Evolutionary conservation across 2,113 vertebrate species (phyloP), one percentile per base, ranked within the genome.

Genomic region (Aegypius monachus): DNA sequence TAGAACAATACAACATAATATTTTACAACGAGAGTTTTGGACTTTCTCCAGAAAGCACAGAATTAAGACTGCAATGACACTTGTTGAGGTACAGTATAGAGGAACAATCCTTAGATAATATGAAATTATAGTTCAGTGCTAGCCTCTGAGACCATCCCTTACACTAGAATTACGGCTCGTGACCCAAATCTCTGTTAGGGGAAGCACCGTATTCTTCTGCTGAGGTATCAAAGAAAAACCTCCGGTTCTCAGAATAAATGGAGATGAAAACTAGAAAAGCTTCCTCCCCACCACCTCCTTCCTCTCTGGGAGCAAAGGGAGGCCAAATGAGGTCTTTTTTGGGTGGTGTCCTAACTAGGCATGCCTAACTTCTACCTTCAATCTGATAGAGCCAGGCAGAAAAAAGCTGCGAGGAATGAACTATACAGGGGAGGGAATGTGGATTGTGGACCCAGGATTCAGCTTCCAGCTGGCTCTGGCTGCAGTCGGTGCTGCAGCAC

Each of bases 81-180:
- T 87, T 38, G 7, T 16, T 74, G 55, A 81, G 34, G 34, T 27
- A 40, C 40, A 66, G 2, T 25, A 11, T 4, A 61, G 59, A 81
- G 9, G 16, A 79, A 48, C 0, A 1, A 16, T 43, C 34, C 58
- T 82, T 34, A 61, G 32, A n/a, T 48, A 63, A 26, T 26, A n/a
- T 3, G 10, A 70, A 73, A 40, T 67, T 29, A 29, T 6, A 86
- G 13, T 25, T 71, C 8, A 2, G 17, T 58, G 52, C 7, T 29
- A 40, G 3, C 14, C 13, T 85, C 43, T 72, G 48, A 50, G 47
- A 42, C 55, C 42, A 48, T 31, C 13, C 21, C 25, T 91, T 56
- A 40, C 0, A 1, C 32, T 65, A 36, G 34, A 61, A 47, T 26
- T 48, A 13, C 2, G 9, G 21, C 10, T 48, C 1, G 1, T 19